A percentile compares a stretch with the other conserved stretches of the same genome.
Evolutionary conservation across 2,797 vertebrate genomes (phyloP).

Genomic region (Lepidocolaptes lacrymiger): DNA sequence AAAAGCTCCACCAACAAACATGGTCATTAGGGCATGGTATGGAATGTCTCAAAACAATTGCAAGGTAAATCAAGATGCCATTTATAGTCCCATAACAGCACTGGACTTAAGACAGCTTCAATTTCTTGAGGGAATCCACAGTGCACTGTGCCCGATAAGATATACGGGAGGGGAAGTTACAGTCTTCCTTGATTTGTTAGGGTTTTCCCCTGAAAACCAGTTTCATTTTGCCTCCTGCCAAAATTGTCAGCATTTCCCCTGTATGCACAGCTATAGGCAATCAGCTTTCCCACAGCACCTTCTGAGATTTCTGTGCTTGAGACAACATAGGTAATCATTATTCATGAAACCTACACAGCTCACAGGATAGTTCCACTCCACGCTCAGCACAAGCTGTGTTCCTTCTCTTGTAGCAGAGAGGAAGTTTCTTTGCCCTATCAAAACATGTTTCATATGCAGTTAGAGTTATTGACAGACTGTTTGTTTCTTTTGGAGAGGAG

Average conservation of each 20-base stretch:
- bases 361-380: background rate
- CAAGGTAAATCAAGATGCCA: background rate
- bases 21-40: rapidly evolving
- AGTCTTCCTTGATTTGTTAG: background rate
- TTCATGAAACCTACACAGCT: background rate
- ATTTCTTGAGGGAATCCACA: background rate
- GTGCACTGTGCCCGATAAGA: background rate
- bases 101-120: background rate
- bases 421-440: background rate
- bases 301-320: background rate
- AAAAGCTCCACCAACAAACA: background rate
- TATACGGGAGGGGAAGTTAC: rapidly evolving
- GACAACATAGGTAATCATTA: background rate
- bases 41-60: background rate
- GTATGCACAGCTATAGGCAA: background rate
- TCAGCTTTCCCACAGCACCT: background rate
- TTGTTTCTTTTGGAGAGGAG: background rate
- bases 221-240: background rate
- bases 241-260: background rate
- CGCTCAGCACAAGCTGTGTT: background rate
- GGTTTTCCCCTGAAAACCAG: background rate
- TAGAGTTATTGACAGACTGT: background rate
- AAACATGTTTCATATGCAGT: background rate
- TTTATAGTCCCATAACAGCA: background rate
- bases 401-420: background rate